Percentiles rank a stretch among this genome's conserved stretches.
These are phyloP conservation scores for Pararge aegeria DNA, from an alignment of 1,140 invertebrate species.

Conservation along the genomic window DNA sequence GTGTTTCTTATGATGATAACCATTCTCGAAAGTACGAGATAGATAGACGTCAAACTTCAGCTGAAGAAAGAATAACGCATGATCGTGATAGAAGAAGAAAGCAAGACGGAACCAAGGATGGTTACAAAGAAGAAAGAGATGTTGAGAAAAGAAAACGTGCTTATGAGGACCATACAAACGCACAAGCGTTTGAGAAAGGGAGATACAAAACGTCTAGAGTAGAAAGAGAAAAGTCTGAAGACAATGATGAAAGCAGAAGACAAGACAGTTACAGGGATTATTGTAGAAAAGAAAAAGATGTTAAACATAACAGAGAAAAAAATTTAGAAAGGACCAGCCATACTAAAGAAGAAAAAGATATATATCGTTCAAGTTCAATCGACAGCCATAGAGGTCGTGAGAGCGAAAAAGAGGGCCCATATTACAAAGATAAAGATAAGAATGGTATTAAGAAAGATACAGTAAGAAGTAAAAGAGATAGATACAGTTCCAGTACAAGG, in stretches of 20 bases:
- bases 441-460: no score
- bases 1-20: neutral
- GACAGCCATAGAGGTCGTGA: neutral
- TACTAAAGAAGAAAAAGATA: conserved; percentile 3
- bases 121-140: neutral
- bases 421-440: neutral
- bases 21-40: neutral
- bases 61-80: neutral
- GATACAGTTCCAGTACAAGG: no score
- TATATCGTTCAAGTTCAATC: neutral
- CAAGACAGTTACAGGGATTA: no score
- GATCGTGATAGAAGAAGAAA: neutral
- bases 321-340: neutral
- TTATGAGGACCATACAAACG: neutral
- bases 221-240: no score
- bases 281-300: neutral
- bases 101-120: neutral
- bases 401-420: neutral
- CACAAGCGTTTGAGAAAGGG: neutral
- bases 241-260: no score
- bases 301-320: neutral
- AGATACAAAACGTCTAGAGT: no score
- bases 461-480: no score
- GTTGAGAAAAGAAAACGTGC: neutral
- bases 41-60: neutral